These are phyloP conservation scores for Mya arenaria DNA, from an alignment of 1,140 invertebrate species.

Conservation along the genomic window DNA sequence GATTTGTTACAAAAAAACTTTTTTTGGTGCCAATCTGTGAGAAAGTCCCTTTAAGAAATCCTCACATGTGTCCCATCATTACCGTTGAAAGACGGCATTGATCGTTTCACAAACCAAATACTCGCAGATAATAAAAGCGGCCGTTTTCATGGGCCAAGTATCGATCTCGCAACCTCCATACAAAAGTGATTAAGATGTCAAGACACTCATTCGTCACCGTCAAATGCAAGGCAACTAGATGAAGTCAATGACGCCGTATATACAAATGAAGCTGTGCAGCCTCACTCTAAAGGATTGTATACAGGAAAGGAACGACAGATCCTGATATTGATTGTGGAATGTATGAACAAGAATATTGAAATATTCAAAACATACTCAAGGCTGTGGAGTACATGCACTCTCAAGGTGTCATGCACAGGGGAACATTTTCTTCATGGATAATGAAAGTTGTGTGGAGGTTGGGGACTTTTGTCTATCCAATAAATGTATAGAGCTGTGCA, in stretches of 20 bases:
- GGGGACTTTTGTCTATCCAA: slow-evolving; percentile 92
- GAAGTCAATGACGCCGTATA: slow-evolving; percentile 46
- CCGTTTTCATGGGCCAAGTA: too few species aligned
- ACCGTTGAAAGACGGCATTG: too few species aligned
- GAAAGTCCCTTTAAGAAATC: too few species aligned
- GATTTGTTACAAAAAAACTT: too few species aligned
- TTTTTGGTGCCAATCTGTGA: too few species aligned
- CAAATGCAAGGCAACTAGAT: too few species aligned
- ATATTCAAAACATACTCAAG: slow-evolving; percentile 87
- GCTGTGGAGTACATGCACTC: slow-evolving; percentile 91
- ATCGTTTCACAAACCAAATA: too few species aligned
- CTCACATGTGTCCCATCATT: too few species aligned
- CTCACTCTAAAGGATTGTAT: slow-evolving; percentile 49
- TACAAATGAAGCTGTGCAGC: slow-evolving; percentile 51
- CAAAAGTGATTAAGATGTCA: too few species aligned
- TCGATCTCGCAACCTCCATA: too few species aligned
- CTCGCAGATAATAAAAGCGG: too few species aligned
- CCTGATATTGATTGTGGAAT: slow-evolving; percentile 3
- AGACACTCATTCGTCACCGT: too few species aligned
- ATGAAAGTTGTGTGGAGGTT: slow-evolving; percentile 84
- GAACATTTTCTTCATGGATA: slow-evolving; percentile 88
- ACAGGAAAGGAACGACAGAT: slow-evolving; percentile 26
- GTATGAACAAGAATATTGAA: slow-evolving; percentile 81
- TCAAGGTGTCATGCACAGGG: slow-evolving; percentile 89
- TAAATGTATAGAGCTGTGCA: slow-evolving; percentile 62